Evolutionary conservation across 2,888 invertebrate species (phyloP).

Genomic region (Cephus pygmeus): DNA sequence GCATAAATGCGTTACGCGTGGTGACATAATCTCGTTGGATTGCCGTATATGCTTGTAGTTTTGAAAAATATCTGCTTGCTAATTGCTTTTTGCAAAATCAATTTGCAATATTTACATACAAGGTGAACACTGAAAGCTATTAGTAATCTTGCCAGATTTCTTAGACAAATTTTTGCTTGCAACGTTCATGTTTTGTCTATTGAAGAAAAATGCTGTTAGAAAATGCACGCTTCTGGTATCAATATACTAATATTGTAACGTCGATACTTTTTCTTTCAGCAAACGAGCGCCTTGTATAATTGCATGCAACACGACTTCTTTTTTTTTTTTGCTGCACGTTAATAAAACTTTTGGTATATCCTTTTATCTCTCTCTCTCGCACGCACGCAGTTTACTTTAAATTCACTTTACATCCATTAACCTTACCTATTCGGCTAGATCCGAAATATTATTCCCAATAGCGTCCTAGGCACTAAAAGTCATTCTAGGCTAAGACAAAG

Average conservation of each 20-base stretch:
- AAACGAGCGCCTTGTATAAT: slow-evolving; percentile 20
- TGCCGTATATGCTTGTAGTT: not conserved
- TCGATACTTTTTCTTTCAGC: slow-evolving; percentile 21
- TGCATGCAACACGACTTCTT: slow-evolving; percentile 13
- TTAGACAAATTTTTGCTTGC: not conserved
- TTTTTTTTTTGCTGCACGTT: slow-evolving; percentile 9
- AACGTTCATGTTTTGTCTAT: not conserved
- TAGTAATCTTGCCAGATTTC: not conserved
- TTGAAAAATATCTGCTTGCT: not conserved
- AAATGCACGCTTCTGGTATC: not conserved
- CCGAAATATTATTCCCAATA: not conserved
- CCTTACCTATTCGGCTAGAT: not conserved
- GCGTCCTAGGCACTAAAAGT: not conserved
- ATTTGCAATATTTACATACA: not conserved
- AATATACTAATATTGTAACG: not conserved
- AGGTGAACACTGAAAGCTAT: not conserved
- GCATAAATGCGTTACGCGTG: not conserved
- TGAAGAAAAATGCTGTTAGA: not conserved
- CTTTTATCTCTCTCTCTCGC: not conserved
- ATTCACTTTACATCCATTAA: not conserved
- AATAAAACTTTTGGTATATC: slow-evolving; percentile 11
- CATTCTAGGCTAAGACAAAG: not conserved
- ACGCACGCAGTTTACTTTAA: not conserved
- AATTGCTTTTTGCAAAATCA: not conserved
- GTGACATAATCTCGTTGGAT: not conserved